phyloP scores from a whole-genome alignment of 2,113 vertebrate species.

The Centrocercus urophasianus region DNA sequence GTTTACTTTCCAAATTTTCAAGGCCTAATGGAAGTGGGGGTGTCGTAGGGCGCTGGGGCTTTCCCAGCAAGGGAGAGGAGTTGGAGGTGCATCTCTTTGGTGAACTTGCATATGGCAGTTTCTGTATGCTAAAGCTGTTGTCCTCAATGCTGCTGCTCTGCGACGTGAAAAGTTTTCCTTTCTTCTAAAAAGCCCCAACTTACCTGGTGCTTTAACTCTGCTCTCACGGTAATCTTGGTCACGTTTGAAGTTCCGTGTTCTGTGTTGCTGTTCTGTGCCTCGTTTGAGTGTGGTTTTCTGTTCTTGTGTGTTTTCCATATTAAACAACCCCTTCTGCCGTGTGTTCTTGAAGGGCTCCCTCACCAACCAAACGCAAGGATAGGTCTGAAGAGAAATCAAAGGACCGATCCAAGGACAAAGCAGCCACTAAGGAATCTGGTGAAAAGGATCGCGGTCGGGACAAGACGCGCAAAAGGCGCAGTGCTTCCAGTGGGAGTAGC shows the following conservation, averaged over 20 bases:
- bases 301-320: not conserved
- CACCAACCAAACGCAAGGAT: conserved; percentile 95
- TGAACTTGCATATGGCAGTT: not conserved
- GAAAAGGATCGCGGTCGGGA: conserved; percentile 94
- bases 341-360: conserved; percentile 89
- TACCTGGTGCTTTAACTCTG: not conserved
- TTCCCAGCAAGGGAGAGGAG: conserved; percentile 13
- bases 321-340: not conserved
- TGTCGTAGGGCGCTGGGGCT: not conserved
- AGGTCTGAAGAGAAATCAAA: conserved; percentile 92
- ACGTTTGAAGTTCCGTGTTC: not conserved
- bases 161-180: not conserved
- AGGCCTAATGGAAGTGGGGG: conserved; percentile 46
- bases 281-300: not conserved
- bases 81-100: not conserved
- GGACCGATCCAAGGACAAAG: conserved; percentile 94
- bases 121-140: not conserved
- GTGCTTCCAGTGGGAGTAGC: conserved; percentile 93
- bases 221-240: not conserved
- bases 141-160: not conserved
- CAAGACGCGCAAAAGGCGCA: conserved; percentile 91
- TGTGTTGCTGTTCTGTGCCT: not conserved
- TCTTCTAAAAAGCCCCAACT: not conserved
- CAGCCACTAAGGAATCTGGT: conserved; percentile 83
- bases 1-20: conserved; percentile 70